These are phyloP conservation scores for Vulpes ferrilata DNA, from an alignment of 2,113 vertebrate genomes.

Conservation along the genomic window DNA sequence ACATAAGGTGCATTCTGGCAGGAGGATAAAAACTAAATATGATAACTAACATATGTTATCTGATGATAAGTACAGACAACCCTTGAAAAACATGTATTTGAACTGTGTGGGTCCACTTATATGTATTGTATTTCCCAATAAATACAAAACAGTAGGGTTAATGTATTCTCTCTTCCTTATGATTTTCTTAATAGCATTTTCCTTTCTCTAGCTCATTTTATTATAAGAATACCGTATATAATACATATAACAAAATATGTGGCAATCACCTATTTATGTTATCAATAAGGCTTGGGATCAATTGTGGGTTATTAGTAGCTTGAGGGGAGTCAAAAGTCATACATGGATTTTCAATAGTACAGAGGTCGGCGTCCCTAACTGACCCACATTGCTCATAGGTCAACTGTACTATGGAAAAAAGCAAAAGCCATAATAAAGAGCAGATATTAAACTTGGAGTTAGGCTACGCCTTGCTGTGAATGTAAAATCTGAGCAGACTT, in stretches of 20 bases:
- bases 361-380: neutral
- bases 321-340: neutral
- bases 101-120: neutral
- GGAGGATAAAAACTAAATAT: neutral
- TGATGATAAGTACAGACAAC: neutral
- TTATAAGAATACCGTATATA: neutral
- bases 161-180: neutral
- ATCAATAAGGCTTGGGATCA: neutral
- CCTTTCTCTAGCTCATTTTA: neutral
- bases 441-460: neutral
- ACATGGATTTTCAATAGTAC: neutral
- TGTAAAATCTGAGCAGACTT: neutral
- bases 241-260: neutral
- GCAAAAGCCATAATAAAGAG: neutral
- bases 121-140: neutral
- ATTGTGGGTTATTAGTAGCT: neutral
- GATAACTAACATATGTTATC: neutral
- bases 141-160: neutral
- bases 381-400: neutral
- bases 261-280: neutral
- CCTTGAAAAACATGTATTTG: neutral
- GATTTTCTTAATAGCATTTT: neutral
- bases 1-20: neutral
- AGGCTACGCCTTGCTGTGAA: neutral
- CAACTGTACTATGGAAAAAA: neutral